phyloP scores from a whole-genome alignment of 2,797 vertebrate genomes.

The Lepilemur septentrionalis region DNA sequence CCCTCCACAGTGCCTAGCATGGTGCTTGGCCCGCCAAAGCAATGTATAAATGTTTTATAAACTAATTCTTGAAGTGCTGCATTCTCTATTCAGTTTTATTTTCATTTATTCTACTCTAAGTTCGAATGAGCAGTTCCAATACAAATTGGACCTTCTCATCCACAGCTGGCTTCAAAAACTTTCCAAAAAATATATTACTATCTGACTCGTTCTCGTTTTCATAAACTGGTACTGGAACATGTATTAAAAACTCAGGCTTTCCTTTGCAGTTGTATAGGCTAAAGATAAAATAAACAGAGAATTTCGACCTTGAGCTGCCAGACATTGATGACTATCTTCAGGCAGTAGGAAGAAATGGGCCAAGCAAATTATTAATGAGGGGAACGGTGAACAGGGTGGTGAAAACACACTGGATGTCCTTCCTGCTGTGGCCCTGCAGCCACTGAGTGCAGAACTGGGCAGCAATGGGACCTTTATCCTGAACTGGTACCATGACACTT shows the following conservation, averaged over 20 bases:
- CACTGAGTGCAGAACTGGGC: background rate
- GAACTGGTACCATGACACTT: background rate
- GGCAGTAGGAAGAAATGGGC: background rate
- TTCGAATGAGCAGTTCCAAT: slow-evolving; percentile 57
- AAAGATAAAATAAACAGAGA: slow-evolving; percentile 19
- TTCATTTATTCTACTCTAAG: slow-evolving; percentile 53
- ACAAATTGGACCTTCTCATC: slow-evolving; percentile 51
- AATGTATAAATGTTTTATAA: background rate
- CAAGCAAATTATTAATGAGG: background rate
- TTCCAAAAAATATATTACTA: background rate
- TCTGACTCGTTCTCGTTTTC: background rate
- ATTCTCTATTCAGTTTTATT: slow-evolving; percentile 65
- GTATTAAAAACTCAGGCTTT: slow-evolving; percentile 56
- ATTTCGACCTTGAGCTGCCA: background rate
- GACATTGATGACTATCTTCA: slow-evolving; percentile 17
- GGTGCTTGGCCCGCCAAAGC: background rate
- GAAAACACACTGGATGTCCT: background rate
- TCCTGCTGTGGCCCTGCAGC: background rate
- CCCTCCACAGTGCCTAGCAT: background rate
- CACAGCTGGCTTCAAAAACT: slow-evolving; percentile 46
- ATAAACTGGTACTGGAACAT: background rate
- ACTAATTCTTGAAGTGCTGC: slow-evolving; percentile 41
- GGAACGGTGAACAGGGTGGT: background rate
- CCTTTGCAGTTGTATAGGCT: slow-evolving; percentile 43
- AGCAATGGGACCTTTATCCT: background rate